Evolutionary conservation across 2,113 vertebrate genomes (phyloP).

Genomic region (Albula glossodonta): DNA sequence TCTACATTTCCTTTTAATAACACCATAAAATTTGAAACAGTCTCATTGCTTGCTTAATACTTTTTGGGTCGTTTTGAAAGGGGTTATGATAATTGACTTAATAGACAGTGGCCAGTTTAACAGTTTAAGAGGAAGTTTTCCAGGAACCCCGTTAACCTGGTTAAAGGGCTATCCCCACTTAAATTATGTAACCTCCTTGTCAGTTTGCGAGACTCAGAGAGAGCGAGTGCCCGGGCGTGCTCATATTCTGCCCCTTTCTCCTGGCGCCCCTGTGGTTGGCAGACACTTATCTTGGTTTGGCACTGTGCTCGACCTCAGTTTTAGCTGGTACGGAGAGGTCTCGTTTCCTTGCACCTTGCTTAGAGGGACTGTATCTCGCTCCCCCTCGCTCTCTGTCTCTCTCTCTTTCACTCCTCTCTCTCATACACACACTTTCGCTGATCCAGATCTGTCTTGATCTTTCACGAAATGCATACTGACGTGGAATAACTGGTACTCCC

Average conservation of each 20-base stretch:
- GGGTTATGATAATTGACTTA: not conserved
- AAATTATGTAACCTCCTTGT: not conserved
- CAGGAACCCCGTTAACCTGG: not conserved
- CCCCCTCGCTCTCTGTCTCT: slow-evolving; percentile 10
- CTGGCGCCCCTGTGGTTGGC: not conserved
- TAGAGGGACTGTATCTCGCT: not conserved
- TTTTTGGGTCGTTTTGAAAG: not conserved
- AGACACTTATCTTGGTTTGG: not conserved
- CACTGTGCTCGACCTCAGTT: not conserved
- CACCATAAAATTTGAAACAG: not conserved
- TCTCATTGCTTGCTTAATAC: not conserved
- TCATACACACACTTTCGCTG: too few species aligned
- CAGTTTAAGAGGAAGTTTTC: not conserved
- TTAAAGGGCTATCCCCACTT: not conserved
- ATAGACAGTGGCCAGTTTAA: not conserved
- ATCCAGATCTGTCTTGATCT: too few species aligned
- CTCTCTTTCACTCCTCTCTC: not conserved
- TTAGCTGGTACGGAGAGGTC: not conserved
- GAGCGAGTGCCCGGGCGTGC: not conserved
- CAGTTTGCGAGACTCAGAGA: not conserved
- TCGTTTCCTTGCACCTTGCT: not conserved
- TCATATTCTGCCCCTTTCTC: not conserved
- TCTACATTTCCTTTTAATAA: not conserved
- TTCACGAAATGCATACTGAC: too few species aligned
- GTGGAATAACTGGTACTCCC: too few species aligned